Evolutionary conservation across 1,140 invertebrate species (phyloP), one percentile per base, ranked within the genome.

Genomic region (Papilio polytes): DNA sequence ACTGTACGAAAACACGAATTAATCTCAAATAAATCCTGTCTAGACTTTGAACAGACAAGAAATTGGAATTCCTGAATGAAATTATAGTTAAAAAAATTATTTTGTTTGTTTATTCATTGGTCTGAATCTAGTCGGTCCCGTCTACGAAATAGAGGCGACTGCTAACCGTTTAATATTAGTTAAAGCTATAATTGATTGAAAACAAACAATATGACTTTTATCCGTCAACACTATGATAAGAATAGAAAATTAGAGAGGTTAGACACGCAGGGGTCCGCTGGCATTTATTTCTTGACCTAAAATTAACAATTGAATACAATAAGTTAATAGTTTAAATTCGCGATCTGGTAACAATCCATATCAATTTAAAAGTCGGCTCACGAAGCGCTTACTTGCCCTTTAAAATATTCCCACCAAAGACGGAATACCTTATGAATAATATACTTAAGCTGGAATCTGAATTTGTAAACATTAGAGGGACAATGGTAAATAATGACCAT

Each of bases 401-500:
- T 78, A 78, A 78, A 76, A 63, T 63, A 78, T 78, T 78, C 77
- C 77, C 77, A 78, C 77, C 77, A 63, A 78, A 78, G 56, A 78
- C 53, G 77, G 77, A 78, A 78, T 78, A 78, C 53, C 77, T 78
- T 78, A 78, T 78, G 77, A 78, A 78, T 78, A 78, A 78, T 78
- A 78, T 78, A 20, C 77, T 63, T 63, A 78, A 51, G 46, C 31
- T 31, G 76, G 15, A 78, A 78, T 78, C 77, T 78, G 77, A 78
- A 78, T 78, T 78, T 78, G 77, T 78, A 63, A 78, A 78, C 77
- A 78, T 78, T 78, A 66, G 53, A 78, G 56, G 77, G 77, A 78
- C 77, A 78, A 78, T 78, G 77, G 77, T 78, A 78, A 78, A 78
- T 78, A 78, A 78, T 78, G 77, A 78, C 77, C 77, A 78, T 78